Conservation (phyloP, 2,888 invertebrate genomes). For the Urechis unicinctus region DNA sequence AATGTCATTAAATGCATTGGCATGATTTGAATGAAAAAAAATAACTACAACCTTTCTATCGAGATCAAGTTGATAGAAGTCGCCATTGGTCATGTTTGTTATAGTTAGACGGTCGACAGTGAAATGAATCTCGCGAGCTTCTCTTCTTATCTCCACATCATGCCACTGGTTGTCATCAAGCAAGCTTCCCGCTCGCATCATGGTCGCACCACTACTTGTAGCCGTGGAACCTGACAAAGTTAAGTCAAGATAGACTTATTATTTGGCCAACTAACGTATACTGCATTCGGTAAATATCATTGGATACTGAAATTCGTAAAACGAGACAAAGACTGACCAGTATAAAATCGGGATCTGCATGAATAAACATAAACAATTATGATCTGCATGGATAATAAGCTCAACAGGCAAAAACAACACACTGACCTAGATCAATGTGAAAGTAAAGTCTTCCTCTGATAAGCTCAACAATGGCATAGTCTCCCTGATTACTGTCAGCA, state of each 20-base stretch:
- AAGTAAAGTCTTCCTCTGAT: slow-evolving; percentile 81
- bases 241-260: not conserved
- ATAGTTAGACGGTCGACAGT: slow-evolving; percentile 92
- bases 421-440: slow-evolving; percentile 78
- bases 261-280: not conserved
- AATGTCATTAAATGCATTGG: not conserved
- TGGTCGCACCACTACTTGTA: slow-evolving; percentile 30
- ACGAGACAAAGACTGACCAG: not conserved
- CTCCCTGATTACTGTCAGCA: slow-evolving; percentile 89
- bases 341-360: not conserved
- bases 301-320: not conserved
- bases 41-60: slow-evolving; percentile 57
- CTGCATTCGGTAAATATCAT: no score
- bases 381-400: no score
- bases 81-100: slow-evolving; percentile 71
- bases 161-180: slow-evolving; percentile 98
- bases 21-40: not conserved
- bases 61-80: slow-evolving; percentile 82
- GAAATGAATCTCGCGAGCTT: slow-evolving; percentile 75
- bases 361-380: not conserved
- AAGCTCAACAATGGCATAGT: slow-evolving; percentile 83
- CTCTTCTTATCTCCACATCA: slow-evolving; percentile 82
- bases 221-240: slow-evolving; percentile 24
- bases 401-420: not conserved
- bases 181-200: slow-evolving; percentile 71